A percentile compares a stretch with the other conserved stretches of the same genome.
These are phyloP conservation scores for Cephalotes varians DNA, from an alignment of 2,888 invertebrate species.

Conservation along the genomic window DNA sequence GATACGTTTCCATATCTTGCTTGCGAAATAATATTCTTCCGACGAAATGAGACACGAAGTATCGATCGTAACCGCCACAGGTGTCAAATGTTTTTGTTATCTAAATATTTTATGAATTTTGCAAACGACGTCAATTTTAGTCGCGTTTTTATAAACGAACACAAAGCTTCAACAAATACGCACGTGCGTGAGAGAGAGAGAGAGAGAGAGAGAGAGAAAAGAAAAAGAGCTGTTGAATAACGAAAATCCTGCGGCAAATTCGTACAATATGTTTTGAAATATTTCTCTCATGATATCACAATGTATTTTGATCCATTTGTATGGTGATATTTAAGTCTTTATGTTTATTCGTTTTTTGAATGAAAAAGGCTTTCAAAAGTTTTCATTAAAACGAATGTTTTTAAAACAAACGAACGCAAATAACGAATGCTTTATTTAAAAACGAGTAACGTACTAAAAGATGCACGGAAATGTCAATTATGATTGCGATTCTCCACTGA, in stretches of 20 bases:
- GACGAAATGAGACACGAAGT: neutral
- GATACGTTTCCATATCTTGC: slow-evolving; percentile 20
- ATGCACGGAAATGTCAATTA: slow-evolving; percentile 2
- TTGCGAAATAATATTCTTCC: neutral
- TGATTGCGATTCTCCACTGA: neutral
- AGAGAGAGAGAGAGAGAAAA: neutral
- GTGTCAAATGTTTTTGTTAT: slow-evolving; percentile 33
- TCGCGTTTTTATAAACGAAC: neutral
- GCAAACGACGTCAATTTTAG: neutral
- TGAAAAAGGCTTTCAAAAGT: neutral
- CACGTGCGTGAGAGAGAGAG: neutral
- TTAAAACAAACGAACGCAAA: too few species aligned
- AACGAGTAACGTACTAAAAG: neutral
- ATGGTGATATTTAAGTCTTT: slow-evolving; percentile 4
- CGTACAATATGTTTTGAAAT: slow-evolving; percentile 14
- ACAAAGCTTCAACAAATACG: neutral
- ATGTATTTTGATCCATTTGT: slow-evolving; percentile 19
- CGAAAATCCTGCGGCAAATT: slow-evolving; percentile 16
- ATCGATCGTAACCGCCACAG: neutral
- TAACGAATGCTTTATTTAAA: neutral
- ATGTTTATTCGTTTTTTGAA: neutral
- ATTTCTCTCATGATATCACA: slow-evolving; percentile 15
- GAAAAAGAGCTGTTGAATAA: slow-evolving; percentile 3
- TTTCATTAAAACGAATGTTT: too few species aligned
- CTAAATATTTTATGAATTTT: slow-evolving; percentile 28